Percentiles rank a stretch among this genome's conserved stretches.
Evolutionary conservation across 2,797 vertebrate genomes (phyloP).

Genomic region (Apogon hyalosoma): DNA sequence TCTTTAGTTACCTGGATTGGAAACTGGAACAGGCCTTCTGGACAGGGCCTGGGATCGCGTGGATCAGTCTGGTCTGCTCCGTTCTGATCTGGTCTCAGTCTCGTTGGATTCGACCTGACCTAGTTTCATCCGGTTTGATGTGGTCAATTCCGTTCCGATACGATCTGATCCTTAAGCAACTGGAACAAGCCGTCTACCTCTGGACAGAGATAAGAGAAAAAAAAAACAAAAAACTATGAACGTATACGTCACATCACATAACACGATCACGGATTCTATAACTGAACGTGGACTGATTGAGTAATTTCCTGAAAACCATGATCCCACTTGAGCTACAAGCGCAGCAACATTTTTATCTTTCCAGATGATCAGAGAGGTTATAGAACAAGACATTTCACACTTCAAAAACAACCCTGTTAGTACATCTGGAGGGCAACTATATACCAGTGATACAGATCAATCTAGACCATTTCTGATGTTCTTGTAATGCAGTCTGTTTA

Average conservation of each 20-base stretch:
- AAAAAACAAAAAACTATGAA: background rate
- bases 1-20: slow-evolving; percentile 70
- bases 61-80: slow-evolving; percentile 52
- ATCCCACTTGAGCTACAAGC: background rate
- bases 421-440: no score
- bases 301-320: slow-evolving; percentile 2
- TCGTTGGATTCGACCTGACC: slow-evolving; percentile 50
- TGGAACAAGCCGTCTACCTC: slow-evolving; percentile 30
- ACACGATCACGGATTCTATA: background rate
- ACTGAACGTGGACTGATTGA: background rate
- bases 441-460: no score
- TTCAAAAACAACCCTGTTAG: no score
- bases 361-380: no score
- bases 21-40: slow-evolving; percentile 71
- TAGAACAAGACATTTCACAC: no score
- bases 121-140: slow-evolving; percentile 59
- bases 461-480: no score
- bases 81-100: slow-evolving; percentile 46
- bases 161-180: slow-evolving; percentile 46
- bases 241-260: background rate
- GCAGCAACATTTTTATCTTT: no score
- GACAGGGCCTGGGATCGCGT: slow-evolving; percentile 30
- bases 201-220: slow-evolving; percentile 26
- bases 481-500: no score
- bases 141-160: slow-evolving; percentile 21